These are phyloP conservation scores for Eonycteris spelaea DNA, from an alignment of 2,113 vertebrate genomes.

Conservation along the genomic window DNA sequence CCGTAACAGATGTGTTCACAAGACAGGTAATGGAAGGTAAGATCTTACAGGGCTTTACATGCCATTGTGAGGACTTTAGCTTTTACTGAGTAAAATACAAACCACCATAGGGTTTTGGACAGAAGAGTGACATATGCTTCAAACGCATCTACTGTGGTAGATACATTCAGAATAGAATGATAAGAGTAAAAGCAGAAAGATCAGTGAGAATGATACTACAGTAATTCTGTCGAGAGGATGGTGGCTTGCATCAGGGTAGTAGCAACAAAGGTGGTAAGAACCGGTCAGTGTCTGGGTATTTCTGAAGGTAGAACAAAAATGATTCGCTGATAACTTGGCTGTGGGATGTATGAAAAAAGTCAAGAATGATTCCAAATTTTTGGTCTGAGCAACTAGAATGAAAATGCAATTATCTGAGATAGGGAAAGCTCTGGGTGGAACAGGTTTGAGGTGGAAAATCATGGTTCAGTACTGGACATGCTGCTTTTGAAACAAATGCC, in stretches of 20 bases:
- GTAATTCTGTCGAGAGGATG: not conserved
- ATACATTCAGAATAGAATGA: not conserved
- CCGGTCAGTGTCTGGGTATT: not conserved
- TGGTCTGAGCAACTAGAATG: not conserved
- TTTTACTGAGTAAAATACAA: not conserved
- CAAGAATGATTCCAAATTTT: not conserved
- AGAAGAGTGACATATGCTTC: not conserved
- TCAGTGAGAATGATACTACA: not conserved
- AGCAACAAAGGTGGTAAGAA: not conserved
- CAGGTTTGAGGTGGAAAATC: not conserved
- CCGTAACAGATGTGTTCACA: not conserved
- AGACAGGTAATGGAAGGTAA: not conserved
- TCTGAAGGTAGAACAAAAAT: not conserved
- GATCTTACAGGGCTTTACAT: not conserved
- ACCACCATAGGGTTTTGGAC: not conserved
- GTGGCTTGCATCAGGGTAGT: not conserved
- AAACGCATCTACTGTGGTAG: not conserved
- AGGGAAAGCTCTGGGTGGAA: not conserved
- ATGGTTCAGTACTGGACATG: not conserved
- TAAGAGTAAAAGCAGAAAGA: not conserved
- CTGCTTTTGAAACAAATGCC: not conserved
- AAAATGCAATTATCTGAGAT: not conserved
- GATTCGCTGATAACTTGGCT: not conserved
- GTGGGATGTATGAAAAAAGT: not conserved
- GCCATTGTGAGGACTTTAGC: not conserved